A percentile compares a stretch with the other conserved stretches of the same genome.
Evolutionary conservation across 1,140 invertebrate species (phyloP).

Genomic region (Lepeophtheirus salmonis): DNA sequence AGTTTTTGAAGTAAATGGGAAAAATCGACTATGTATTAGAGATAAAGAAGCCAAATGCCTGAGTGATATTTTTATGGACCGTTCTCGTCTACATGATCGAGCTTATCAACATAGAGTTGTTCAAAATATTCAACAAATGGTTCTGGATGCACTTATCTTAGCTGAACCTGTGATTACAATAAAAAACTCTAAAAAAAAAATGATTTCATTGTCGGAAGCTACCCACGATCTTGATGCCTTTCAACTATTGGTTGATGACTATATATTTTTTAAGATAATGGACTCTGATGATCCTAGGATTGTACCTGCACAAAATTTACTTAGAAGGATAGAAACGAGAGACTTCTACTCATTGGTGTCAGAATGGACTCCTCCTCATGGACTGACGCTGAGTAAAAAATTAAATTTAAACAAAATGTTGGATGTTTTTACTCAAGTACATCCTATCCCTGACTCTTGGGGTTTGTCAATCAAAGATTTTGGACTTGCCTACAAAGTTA

Average conservation of each 20-base stretch:
- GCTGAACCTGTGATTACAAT: not conserved
- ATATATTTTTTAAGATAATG: constrained; percentile 8
- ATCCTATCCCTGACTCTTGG: not conserved
- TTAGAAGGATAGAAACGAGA: not conserved
- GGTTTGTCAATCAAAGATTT: not conserved
- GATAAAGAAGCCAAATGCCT: constrained; percentile 30
- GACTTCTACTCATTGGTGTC: not conserved
- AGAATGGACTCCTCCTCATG: not conserved
- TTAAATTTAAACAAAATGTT: not conserved
- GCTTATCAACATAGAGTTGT: constrained; percentile 35
- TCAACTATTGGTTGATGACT: not conserved
- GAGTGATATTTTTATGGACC: constrained; percentile 32
- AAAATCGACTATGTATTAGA: constrained; percentile 29
- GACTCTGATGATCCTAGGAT: not conserved
- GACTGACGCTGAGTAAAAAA: not conserved
- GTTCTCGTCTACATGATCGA: constrained; percentile 29
- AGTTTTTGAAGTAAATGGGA: constrained; percentile 21
- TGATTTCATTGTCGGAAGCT: not conserved
- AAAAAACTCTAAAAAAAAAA: not conserved
- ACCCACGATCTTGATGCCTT: not conserved
- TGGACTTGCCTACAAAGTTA: not conserved
- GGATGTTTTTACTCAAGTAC: not conserved
- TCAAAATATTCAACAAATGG: constrained; percentile 32
- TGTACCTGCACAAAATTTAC: not conserved
- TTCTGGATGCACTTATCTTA: constrained; percentile 18